Base-by-base conservation (phyloP, 2,113 vertebrate genomes). In the Xiphophorus hellerii region DNA sequence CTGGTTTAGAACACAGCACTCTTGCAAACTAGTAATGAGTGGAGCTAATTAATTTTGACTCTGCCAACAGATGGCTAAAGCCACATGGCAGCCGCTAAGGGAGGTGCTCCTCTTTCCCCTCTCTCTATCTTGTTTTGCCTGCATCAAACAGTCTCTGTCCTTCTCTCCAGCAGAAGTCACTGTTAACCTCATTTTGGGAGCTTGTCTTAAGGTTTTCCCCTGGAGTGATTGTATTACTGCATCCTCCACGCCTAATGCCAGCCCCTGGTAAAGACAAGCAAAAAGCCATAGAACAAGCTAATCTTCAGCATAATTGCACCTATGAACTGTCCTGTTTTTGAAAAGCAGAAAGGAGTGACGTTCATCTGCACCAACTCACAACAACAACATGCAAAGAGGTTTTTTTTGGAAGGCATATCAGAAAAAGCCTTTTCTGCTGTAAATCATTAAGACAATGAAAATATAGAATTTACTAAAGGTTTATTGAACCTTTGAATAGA, bases 51-150 rank as follows among this genome's bases (percentile, higher is more conserved):
- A 93, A 94, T 94, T 94, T 95, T 91, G 89, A 88, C 89, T 90
- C 89, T 92, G 90, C 93, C 92, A 94, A 93, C 94, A 95, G 94
- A 94, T 95, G 94, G 94, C 93, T 92, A 86, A 94, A 94, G 86
- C 93, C 92, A 92, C 94, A 94, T 94, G 94, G 89, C 90, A 92
- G 82, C 84, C 84, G 73, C 89, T 88, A 80, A 87, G 88, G 91
- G 92, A 93, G 88, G 82, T 83, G 84, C 77, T 90, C 84, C 73
- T 90, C 84, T 88, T 86, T 82, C 70, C 79, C 89, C 82, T 87
- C 71, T 64, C 81, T 74, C 80, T 72, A 37, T 66, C 67, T 85
- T 62, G 84, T 83, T 78, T 74, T 84, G 66, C 78, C 62, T 83
- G 58, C 84, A 84, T 84, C 81, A 83, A 83, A 79, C 75, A 72